Percentiles rank a stretch among this genome's conserved stretches.
Evolutionary conservation across 1,140 invertebrate genomes (phyloP).

Genomic region (Musca domestica): DNA sequence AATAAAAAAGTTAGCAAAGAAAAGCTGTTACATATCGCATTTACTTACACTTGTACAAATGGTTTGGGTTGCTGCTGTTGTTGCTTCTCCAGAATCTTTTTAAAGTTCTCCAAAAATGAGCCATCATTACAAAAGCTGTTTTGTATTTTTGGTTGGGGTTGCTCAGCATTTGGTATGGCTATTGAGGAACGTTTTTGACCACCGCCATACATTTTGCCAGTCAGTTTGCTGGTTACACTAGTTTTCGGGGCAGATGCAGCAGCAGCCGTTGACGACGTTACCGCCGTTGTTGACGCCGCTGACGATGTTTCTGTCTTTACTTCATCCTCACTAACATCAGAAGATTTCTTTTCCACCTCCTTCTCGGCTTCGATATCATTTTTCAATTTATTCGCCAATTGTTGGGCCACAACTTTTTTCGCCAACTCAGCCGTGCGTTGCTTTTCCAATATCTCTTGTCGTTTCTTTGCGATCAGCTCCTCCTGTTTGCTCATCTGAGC

Average conservation of each 20-base stretch:
- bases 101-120: constrained; percentile 73
- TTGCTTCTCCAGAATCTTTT: constrained; percentile 62
- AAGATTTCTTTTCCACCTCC: neutral
- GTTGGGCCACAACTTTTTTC: constrained; percentile 53
- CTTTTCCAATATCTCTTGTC: constrained; percentile 69
- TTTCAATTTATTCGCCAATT: constrained; percentile 45
- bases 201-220: constrained; percentile 48
- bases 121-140: constrained; percentile 75
- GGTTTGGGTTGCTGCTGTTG: constrained; percentile 50
- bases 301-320: neutral
- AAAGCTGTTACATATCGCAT: neutral
- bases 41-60: constrained; percentile 30
- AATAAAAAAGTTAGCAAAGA: neutral
- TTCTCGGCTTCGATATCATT: constrained; percentile 7
- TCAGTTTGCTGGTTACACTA: constrained; percentile 41
- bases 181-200: constrained; percentile 36
- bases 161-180: constrained; percentile 40
- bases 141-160: constrained; percentile 43
- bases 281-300: neutral
- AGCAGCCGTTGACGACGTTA: neutral
- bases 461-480: constrained; percentile 73
- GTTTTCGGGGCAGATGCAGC: constrained; percentile 29
- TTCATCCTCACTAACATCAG: neutral
- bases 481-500: constrained; percentile 66
- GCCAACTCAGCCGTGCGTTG: constrained; percentile 59